These are phyloP conservation scores for Byasa hedistus DNA, from an alignment of 2,888 invertebrate species.

Conservation along the genomic window DNA sequence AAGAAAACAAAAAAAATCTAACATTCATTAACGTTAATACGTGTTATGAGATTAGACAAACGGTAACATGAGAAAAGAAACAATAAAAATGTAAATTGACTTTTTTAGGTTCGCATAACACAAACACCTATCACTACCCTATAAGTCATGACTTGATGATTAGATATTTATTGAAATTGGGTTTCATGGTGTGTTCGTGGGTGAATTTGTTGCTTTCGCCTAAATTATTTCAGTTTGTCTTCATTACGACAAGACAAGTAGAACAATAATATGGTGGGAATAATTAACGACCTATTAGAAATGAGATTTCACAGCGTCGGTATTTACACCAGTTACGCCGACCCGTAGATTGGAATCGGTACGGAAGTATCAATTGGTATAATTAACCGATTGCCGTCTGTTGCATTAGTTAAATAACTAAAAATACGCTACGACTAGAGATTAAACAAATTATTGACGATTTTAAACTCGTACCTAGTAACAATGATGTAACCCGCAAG, in stretches of 20 bases:
- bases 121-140: background rate
- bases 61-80: background rate
- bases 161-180: background rate
- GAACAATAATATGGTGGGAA: too few relatives aligned
- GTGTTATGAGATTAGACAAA: too few relatives aligned
- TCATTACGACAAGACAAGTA: background rate
- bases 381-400: background rate
- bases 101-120: background rate
- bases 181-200: background rate
- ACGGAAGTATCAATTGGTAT: too few relatives aligned
- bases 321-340: too few relatives aligned
- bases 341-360: too few relatives aligned
- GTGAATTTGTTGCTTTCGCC: background rate
- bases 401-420: background rate
- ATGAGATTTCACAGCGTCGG: too few relatives aligned
- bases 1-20: too few relatives aligned
- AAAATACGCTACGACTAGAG: background rate
- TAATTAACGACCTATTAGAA: too few relatives aligned
- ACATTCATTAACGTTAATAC: too few relatives aligned
- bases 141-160: background rate
- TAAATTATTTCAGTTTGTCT: background rate
- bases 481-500: background rate
- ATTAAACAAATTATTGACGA: background rate
- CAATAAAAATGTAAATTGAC: background rate
- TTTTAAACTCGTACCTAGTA: background rate